Conservation (phyloP, 2,113 vertebrate species). For the Empidonax alnorum region DNA sequence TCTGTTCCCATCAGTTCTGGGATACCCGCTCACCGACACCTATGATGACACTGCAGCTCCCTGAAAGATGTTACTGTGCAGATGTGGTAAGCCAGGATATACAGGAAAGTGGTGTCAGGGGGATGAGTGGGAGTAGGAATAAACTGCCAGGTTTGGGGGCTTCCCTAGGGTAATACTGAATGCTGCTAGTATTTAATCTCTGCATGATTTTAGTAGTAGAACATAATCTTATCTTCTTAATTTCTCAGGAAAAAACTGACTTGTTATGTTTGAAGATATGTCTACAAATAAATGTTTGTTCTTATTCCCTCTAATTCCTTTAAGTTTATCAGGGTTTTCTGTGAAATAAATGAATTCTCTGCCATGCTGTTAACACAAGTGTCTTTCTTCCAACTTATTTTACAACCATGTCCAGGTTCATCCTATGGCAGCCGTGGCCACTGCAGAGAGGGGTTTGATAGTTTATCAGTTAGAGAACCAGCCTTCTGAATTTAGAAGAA, state of each 20-base stretch:
- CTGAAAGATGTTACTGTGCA: constrained; percentile 96
- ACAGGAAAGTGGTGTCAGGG: background rate
- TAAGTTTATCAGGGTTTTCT: background rate
- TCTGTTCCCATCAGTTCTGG: constrained; percentile 86
- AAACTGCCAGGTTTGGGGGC: background rate
- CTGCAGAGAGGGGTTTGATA: constrained; percentile 94
- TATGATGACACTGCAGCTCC: constrained; percentile 96
- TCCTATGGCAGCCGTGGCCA: constrained; percentile 97
- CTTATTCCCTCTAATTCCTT: background rate
- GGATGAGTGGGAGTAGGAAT: background rate
- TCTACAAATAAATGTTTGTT: background rate
- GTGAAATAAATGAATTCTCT: background rate
- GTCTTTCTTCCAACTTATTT: background rate
- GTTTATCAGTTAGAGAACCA: constrained; percentile 98
- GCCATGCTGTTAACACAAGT: background rate
- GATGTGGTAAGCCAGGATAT: constrained; percentile 86
- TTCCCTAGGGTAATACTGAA: background rate
- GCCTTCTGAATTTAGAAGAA: constrained; percentile 94
- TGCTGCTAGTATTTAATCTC: background rate
- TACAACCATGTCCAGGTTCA: constrained; percentile 81
- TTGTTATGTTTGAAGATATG: background rate
- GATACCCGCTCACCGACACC: constrained; percentile 96
- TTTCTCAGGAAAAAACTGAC: background rate
- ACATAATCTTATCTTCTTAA: background rate
- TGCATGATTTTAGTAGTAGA: background rate